phyloP scores from a whole-genome alignment of 2,797 vertebrate genomes.

The Phalloptychus januarius region DNA sequence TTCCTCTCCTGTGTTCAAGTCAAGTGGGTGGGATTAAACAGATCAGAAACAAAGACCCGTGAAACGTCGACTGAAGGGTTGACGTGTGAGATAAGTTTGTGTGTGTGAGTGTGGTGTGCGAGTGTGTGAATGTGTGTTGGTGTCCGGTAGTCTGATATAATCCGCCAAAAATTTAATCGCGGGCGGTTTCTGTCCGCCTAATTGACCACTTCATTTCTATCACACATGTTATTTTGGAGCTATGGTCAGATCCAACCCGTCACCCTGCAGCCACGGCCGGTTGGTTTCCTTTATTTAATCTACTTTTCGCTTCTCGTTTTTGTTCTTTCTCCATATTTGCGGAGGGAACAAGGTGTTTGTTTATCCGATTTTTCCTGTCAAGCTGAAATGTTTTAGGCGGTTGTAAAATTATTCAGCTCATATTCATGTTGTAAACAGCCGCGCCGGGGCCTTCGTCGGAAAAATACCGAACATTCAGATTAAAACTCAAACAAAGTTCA shows the following conservation, averaged over 20 bases:
- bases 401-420: not conserved
- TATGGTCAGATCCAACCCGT: slow-evolving; percentile 66
- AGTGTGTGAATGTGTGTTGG: slow-evolving; percentile 1
- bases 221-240: slow-evolving; percentile 67
- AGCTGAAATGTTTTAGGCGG: not conserved
- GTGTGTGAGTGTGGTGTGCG: slow-evolving; percentile 5
- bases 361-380: not conserved
- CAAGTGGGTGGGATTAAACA: slow-evolving; percentile 85
- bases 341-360: not conserved
- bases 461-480: not conserved
- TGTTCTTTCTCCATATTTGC: not conserved
- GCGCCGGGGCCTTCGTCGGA: not conserved
- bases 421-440: not conserved
- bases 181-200: slow-evolving; percentile 73
- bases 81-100: slow-evolving; percentile 12
- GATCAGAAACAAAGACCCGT: slow-evolving; percentile 87
- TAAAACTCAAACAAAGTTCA: not conserved
- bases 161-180: slow-evolving; percentile 86
- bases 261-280: not conserved
- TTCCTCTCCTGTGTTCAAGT: slow-evolving; percentile 66
- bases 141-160: slow-evolving; percentile 81
- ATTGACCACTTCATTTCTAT: slow-evolving; percentile 83
- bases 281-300: not conserved
- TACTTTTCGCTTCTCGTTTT: not conserved
- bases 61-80: slow-evolving; percentile 68